Percentiles rank a stretch among this genome's conserved stretches.
These are phyloP conservation scores for Entosphenus tridentatus DNA, from an alignment of 2,113 vertebrate species.

Conservation along the genomic window DNA sequence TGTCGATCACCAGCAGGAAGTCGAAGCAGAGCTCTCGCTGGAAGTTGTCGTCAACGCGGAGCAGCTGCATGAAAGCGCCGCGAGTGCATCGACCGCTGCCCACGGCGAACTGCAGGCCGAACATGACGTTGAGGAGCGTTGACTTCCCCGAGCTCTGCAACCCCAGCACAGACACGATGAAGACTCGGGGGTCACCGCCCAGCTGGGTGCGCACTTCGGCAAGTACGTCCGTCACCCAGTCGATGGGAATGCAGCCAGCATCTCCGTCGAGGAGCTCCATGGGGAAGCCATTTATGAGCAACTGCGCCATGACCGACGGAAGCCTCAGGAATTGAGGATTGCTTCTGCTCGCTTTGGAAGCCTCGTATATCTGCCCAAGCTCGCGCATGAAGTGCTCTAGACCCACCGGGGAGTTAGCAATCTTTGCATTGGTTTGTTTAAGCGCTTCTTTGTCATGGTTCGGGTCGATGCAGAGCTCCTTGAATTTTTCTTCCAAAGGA, in stretches of 20 bases:
- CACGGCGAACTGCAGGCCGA: conserved; percentile 31
- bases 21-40: conserved; percentile 22
- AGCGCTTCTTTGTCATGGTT: neutral
- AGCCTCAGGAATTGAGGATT: neutral
- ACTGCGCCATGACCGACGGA: too few relatives aligned
- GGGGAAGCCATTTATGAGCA: too few relatives aligned
- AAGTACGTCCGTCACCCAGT: too few relatives aligned
- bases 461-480: neutral
- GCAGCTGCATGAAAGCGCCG: conserved; percentile 25
- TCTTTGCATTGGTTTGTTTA: conserved; percentile 9
- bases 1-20: conserved; percentile 14
- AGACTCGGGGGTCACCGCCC: conserved; percentile 14
- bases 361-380: conserved; percentile 41
- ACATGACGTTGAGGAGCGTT: conserved; percentile 37
- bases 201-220: too few relatives aligned
- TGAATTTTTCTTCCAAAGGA: neutral
- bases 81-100: conserved; percentile 18
- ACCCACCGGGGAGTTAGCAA: conserved; percentile 27
- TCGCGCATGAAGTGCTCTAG: conserved; percentile 38
- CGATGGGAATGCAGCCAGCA: too few relatives aligned
- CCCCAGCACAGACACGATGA: conserved; percentile 30
- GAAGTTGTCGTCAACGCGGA: conserved; percentile 11
- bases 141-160: conserved; percentile 40
- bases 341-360: conserved; percentile 13
- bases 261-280: too few relatives aligned